phyloP scores from a whole-genome alignment of 2,113 vertebrate species.

The Mormyrus iriodes region DNA sequence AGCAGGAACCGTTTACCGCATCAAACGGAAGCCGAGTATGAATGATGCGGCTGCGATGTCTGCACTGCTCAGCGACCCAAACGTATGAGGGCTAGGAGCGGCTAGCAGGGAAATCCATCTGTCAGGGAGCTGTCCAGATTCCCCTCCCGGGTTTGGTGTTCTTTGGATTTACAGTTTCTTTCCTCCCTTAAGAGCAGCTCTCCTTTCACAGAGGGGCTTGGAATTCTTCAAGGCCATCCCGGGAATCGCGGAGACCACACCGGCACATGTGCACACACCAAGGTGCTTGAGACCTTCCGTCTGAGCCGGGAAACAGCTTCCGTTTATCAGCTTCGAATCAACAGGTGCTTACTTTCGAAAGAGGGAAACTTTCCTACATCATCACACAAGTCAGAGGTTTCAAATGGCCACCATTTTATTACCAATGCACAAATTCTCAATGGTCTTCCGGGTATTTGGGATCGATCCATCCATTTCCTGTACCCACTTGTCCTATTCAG shows the following conservation, averaged over 20 bases:
- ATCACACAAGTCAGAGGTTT: neutral
- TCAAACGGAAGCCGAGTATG: conserved; percentile 39
- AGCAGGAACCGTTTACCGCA: conserved; percentile 46
- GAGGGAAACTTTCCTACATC: neutral
- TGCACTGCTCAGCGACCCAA: neutral
- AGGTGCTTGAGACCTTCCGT: neutral
- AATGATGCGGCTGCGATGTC: conserved; percentile 26
- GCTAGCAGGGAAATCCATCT: conserved; percentile 32
- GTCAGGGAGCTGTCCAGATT: neutral
- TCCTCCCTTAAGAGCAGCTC: neutral
- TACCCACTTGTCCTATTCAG: neutral
- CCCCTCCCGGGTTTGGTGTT: neutral
- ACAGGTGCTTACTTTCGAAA: neutral
- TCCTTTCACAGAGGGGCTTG: neutral
- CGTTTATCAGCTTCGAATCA: neutral
- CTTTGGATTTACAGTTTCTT: neutral
- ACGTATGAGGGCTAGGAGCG: conserved; percentile 40
- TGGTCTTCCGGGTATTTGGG: conserved; percentile 28
- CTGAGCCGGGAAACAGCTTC: neutral
- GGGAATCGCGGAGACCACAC: neutral
- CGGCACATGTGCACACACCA: neutral
- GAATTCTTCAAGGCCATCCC: neutral
- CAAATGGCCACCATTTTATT: neutral
- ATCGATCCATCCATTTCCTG: neutral
- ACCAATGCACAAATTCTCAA: neutral